phyloP scores from a whole-genome alignment of 2,113 vertebrate species.

The Python bivittatus region DNA sequence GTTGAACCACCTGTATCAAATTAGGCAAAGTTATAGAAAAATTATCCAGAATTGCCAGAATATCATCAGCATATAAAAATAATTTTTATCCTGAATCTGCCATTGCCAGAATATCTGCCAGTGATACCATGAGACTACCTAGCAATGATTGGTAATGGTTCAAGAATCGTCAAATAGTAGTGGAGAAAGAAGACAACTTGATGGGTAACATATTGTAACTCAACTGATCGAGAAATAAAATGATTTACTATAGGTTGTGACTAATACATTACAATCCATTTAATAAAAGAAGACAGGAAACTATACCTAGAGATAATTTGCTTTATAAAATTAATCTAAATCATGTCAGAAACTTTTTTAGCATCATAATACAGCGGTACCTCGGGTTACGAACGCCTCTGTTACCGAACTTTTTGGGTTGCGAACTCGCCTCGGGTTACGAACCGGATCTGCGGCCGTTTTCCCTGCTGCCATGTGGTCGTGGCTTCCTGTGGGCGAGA shows the following conservation, averaged over 20 bases:
- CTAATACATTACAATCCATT: neutral
- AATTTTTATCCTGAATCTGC: neutral
- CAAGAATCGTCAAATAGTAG: neutral
- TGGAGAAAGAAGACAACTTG: neutral
- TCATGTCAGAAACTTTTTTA: neutral
- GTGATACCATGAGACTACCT: neutral
- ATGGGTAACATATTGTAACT: neutral
- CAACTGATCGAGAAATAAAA: neutral
- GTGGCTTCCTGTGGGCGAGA: no score
- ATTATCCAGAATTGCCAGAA: neutral
- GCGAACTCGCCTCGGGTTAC: no score
- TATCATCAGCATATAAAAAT: neutral
- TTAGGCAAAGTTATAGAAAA: neutral
- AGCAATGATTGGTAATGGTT: neutral
- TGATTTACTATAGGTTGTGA: no score
- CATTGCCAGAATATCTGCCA: neutral
- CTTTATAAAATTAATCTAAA: neutral
- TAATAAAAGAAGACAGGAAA: neutral
- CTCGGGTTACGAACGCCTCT: no score
- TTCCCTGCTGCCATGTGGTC: no score
- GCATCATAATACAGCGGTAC: neutral
- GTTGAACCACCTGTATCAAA: neutral
- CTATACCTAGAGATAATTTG: neutral
- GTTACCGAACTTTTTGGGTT: no score
- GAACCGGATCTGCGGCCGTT: no score